These are phyloP conservation scores for Propithecus perrieri DNA, from an alignment of 2,797 vertebrate genomes.

Conservation along the genomic window DNA sequence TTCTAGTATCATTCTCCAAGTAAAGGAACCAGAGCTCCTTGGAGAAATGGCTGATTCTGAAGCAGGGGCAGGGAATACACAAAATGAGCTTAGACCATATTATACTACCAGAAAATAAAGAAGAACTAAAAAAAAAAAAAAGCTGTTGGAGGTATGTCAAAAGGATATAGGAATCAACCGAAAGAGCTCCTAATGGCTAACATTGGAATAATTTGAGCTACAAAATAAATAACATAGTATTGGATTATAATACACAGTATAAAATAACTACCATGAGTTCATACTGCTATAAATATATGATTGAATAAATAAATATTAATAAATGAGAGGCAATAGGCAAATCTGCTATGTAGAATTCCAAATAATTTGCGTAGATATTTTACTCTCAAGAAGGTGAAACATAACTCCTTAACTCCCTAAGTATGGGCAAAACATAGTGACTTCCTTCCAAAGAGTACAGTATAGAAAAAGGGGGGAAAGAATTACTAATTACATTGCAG, in stretches of 20 bases:
- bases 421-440: background rate
- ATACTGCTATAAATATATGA: background rate
- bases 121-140: background rate
- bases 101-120: background rate
- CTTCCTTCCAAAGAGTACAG: background rate
- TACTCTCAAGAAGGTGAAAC: background rate
- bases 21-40: background rate
- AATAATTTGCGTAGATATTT: background rate
- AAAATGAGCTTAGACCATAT: background rate
- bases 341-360: background rate
- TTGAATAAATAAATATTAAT: background rate
- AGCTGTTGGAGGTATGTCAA: background rate
- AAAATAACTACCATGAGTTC: background rate
- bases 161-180: background rate
- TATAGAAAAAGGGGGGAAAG: background rate
- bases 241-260: background rate
- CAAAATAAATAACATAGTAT: background rate
- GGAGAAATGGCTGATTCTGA: background rate
- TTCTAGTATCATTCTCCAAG: background rate
- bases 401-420: background rate
- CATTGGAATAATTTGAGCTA: background rate
- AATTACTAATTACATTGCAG: background rate
- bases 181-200: background rate
- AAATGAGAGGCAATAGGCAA: background rate
- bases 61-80: background rate